phyloP scores from a whole-genome alignment of 1,140 invertebrate genomes.

The Eupeodes corollae region DNA sequence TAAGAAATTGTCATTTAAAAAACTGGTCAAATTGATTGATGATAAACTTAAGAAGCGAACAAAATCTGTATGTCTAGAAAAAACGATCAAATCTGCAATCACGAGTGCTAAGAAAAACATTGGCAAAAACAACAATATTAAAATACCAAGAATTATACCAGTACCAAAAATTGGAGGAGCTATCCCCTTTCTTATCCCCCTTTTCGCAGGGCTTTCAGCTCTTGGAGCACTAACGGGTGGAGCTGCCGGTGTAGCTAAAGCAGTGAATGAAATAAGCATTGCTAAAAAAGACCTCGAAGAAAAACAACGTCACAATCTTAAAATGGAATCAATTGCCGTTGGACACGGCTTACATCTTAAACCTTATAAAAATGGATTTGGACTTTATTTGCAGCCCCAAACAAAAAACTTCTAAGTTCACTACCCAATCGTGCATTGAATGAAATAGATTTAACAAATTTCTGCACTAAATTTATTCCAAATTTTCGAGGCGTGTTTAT shows the following conservation, averaged over 20 bases:
- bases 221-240: constrained; percentile 12
- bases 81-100: constrained; percentile 8
- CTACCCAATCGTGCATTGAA: too few relatives aligned
- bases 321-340: constrained; percentile 22
- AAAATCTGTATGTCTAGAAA: constrained; percentile 2
- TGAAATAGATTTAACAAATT: background rate
- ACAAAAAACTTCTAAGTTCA: constrained; percentile 8
- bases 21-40: background rate
- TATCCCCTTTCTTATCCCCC: constrained; percentile 26
- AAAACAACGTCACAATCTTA: constrained; percentile 20
- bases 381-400: constrained; percentile 3
- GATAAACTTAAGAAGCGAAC: constrained; percentile 1
- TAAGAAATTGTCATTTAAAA: background rate
- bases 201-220: constrained; percentile 30
- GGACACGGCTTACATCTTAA: constrained; percentile 24
- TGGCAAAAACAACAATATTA: constrained; percentile 9
- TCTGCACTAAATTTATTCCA: too few relatives aligned
- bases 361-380: constrained; percentile 22
- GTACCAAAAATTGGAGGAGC: constrained; percentile 29
- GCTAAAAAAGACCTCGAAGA: constrained; percentile 18
- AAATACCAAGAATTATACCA: constrained; percentile 24
- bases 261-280: constrained; percentile 14
- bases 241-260: constrained; percentile 15
- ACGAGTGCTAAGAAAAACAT: constrained; percentile 7
- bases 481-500: constrained; percentile 10